A percentile compares a stretch with the other conserved stretches of the same genome.
phyloP scores from a whole-genome alignment of 1,140 invertebrate species.

The Harlomillsia oculata region DNA sequence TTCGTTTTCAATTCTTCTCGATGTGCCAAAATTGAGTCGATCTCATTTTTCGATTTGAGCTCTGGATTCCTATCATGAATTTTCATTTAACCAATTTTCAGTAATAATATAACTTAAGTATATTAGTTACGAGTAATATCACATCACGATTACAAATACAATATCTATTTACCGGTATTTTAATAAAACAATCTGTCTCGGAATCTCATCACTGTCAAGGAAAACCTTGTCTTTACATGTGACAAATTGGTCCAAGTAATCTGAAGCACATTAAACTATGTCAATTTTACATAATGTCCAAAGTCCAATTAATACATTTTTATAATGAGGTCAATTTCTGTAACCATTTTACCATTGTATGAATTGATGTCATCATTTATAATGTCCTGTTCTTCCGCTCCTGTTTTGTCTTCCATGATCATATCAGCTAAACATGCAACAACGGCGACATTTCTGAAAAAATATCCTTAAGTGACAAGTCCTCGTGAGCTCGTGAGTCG shows the following conservation, averaged over 20 bases:
- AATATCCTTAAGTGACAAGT: no score
- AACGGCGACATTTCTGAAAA: no score
- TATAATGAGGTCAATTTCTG: no score
- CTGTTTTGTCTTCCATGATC: no score
- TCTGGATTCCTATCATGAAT: slow-evolving; percentile 18
- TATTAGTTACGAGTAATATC: neutral
- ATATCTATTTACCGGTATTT: slow-evolving; percentile 17
- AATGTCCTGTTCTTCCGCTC: no score
- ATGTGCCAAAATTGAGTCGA: slow-evolving; percentile 7
- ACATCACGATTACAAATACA: neutral
- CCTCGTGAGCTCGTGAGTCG: no score
- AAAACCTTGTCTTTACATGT: slow-evolving; percentile 20
- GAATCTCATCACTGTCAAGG: slow-evolving; percentile 23
- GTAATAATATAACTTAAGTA: neutral
- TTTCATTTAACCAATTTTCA: neutral
- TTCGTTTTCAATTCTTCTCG: neutral
- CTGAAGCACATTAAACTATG: neutral
- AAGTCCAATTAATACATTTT: no score
- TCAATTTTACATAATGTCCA: no score
- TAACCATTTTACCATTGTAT: no score
- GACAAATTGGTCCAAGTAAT: slow-evolving; percentile 25
- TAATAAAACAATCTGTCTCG: slow-evolving; percentile 14
- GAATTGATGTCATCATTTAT: no score
- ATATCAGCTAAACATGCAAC: no score
- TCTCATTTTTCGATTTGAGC: slow-evolving; percentile 8